These are phyloP conservation scores for Nycticorax nycticorax DNA, from an alignment of 2,113 vertebrate genomes.

Conservation along the genomic window DNA sequence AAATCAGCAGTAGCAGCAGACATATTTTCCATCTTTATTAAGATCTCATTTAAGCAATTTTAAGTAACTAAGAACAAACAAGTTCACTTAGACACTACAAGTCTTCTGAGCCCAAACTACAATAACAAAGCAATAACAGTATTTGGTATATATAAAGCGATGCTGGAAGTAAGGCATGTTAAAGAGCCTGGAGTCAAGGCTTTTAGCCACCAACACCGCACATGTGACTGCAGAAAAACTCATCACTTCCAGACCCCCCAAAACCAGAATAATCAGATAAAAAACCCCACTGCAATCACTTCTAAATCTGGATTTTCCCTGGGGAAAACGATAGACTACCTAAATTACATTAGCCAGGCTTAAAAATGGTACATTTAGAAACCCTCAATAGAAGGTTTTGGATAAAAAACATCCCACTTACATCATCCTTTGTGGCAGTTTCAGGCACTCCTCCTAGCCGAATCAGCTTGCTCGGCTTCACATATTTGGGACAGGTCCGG, in stretches of 20 bases:
- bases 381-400: background rate
- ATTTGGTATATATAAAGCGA: background rate
- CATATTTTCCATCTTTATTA: background rate
- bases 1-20: background rate
- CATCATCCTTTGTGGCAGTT: slow-evolving; percentile 93
- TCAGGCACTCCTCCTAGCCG: slow-evolving; percentile 91
- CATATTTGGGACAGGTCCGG: slow-evolving; percentile 84
- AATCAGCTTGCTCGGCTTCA: slow-evolving; percentile 90
- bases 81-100: background rate
- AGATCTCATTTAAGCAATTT: background rate
- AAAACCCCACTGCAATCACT: background rate
- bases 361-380: background rate
- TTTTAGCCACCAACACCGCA: background rate
- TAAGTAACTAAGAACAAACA: background rate
- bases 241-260: background rate
- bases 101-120: background rate
- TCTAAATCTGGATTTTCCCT: slow-evolving; percentile 10
- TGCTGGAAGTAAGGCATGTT: background rate
- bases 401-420: slow-evolving; percentile 57
- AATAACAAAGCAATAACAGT: background rate
- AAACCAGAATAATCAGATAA: background rate
- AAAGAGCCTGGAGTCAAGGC: background rate
- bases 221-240: background rate
- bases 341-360: background rate
- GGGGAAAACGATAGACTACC: background rate